Percentiles rank a stretch among this genome's conserved stretches.
Evolutionary conservation across 37 sponge, comb jelly and placozoan genomes (phyloP).

Genomic region (Lycopodina hypogea): DNA sequence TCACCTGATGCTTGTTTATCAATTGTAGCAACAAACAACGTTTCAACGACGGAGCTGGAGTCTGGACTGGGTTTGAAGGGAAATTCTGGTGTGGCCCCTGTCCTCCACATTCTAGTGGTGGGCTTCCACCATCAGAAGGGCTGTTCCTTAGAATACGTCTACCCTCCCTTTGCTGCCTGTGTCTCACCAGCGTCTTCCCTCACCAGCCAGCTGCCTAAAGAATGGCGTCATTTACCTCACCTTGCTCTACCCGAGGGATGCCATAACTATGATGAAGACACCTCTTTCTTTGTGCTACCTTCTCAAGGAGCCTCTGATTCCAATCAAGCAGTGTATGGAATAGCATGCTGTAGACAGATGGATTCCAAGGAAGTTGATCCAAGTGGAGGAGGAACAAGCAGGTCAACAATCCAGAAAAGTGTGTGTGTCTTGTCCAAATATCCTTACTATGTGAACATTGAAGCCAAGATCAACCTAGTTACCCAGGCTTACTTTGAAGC

Average conservation of each 20-base stretch:
- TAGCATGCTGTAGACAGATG: slow-evolving; percentile 72
- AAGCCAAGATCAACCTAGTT: slow-evolving; percentile 58
- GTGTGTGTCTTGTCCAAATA: slow-evolving; percentile 54
- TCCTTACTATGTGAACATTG: slow-evolving; percentile 57
- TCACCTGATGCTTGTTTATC: too few species aligned
- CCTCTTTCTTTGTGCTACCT: slow-evolving; percentile 64
- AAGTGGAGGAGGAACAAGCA: slow-evolving; percentile 7
- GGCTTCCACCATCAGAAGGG: slow-evolving; percentile 82
- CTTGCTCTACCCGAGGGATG: slow-evolving; percentile 78
- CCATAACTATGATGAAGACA: slow-evolving; percentile 65
- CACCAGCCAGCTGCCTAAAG: slow-evolving; percentile 17
- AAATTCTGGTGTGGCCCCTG: neutral
- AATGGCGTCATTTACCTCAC: slow-evolving; percentile 54
- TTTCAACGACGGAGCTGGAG: too few species aligned
- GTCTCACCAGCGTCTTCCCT: slow-evolving; percentile 2
- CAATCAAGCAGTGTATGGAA: slow-evolving; percentile 23
- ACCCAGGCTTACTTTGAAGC: slow-evolving; percentile 78
- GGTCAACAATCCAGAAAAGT: slow-evolving; percentile 72
- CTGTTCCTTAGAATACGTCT: slow-evolving; percentile 52
- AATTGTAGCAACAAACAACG: too few species aligned
- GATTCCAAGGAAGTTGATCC: slow-evolving; percentile 23
- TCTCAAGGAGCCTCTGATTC: neutral
- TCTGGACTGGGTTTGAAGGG: too few species aligned
- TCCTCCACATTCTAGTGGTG: slow-evolving; percentile 56
- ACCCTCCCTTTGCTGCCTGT: slow-evolving; percentile 36